Base-by-base conservation (phyloP, 2,888 invertebrate species). In the Dione juno region DNA sequence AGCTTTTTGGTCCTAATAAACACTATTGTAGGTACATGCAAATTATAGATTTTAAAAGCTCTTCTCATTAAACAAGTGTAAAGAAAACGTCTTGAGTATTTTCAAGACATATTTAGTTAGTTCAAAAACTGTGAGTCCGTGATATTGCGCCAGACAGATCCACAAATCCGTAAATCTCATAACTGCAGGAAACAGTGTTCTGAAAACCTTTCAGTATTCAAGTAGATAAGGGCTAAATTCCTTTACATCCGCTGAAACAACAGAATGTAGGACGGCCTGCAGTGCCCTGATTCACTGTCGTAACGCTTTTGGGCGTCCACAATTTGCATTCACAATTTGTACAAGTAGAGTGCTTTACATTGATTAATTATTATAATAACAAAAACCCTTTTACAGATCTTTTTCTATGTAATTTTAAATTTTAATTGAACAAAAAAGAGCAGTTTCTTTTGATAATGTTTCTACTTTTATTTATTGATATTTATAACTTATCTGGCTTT, bases 231-330 rank as follows among this genome's bases (percentile, higher is more conserved):
- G 83, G 71, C 81, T 79, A 82, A 78, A 85, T 80, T 85, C 80
- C 80, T 82, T 72, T 76, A 78, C 79, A 78, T 70, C 75, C 78
- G 66, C 79, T 81, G 83, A 84, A 83, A 86, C 82, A 83, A 78
- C 73, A 74, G 76, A 87, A 91, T 87, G 83, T 91, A 82, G 91
- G 90, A 71, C 90, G 80, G 81, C 77, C 89, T 88, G 91, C 91
- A 91, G 84, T 91, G 92, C 75, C 89, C 92, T 87, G 85, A 85
- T 88, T 91, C 82, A 72, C 69, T 77, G 77, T 83, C 82, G 85
- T 85, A 84, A 81, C 80, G 82, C 81, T 71, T 64, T 64, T 71
- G 72, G 72, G 65, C 74, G 69, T 59, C 72, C 66, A 72, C 66
- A 41, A 70, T 72, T 74, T 66, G 52, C 70, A 68, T 74, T 72